Evolutionary conservation across 2,797 vertebrate genomes (phyloP).

Genomic region (Halcyon leucocephala): DNA sequence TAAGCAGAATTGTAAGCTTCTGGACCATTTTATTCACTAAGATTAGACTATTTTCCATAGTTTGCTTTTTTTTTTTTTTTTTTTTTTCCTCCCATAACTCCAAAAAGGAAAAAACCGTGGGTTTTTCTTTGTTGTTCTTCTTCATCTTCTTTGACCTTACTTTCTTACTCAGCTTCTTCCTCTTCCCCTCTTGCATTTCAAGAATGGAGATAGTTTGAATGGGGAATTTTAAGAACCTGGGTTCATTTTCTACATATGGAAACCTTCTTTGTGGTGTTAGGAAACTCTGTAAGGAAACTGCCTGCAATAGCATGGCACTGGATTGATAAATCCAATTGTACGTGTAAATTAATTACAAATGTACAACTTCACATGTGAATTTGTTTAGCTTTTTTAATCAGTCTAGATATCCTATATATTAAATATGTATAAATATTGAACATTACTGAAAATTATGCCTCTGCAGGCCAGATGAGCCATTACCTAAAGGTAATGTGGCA

Average conservation of each 20-base stretch:
- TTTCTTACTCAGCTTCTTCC: background rate
- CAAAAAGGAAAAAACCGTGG: background rate
- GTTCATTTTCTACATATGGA: background rate
- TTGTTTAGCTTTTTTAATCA: background rate
- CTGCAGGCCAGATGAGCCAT: slow-evolving; percentile 7
- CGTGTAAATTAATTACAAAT: background rate
- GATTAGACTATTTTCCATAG: background rate
- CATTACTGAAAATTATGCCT: background rate
- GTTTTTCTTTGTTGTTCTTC: background rate
- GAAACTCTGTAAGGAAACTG: background rate
- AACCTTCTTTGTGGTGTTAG: background rate
- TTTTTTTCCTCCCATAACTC: background rate
- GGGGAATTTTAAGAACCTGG: background rate
- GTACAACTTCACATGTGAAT: background rate
- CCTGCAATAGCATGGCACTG: background rate
- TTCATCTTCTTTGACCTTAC: background rate
- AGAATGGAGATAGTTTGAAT: background rate
- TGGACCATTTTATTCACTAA: background rate
- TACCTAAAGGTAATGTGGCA: background rate
- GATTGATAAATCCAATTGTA: background rate
- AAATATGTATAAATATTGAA: background rate
- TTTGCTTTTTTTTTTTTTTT: background rate
- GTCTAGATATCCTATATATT: background rate
- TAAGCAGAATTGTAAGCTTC: background rate
- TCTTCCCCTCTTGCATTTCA: background rate